Evolutionary conservation across 2,797 vertebrate genomes (phyloP), one percentile per base, ranked within the genome.

Genomic region (Pangasius macronema): DNA sequence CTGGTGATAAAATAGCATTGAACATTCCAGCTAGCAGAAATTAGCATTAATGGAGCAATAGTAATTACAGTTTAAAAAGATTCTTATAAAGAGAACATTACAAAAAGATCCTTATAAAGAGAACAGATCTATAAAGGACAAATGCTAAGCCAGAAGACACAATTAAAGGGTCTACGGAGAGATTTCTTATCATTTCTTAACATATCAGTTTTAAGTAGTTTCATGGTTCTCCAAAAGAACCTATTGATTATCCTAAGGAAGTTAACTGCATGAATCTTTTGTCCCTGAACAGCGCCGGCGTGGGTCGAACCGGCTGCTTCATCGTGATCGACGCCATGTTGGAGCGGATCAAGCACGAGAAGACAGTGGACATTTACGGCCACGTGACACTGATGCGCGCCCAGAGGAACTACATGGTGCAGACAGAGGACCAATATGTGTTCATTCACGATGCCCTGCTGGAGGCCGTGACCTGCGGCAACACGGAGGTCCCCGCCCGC

Each of bases 371-470:
- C 95, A 99, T 99, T 96, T 99, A 99, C 89, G 98, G 98, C 91
- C 98, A 99, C 72, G 98, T 99, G 92, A 99, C 99, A 88, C 96
- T 99, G 94, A 99, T 99, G 98, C 97, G 99, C 90, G 97, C 99
- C 84, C 99, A 99, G 95, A 97, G 98, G 93, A 99, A 99, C 96
- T 99, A 99, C 95, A 99, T 99, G 99, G 99, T 99, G 95, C 99
- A 99, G 93, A 99, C 98, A 59, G 98, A 99, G 95, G 99, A 99
- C 96, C 99, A 99, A 92, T 99, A 99, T 84, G 97, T 99, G 95
- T 99, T 99, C 96, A 99, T 99, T 94, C 99, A 99, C 1, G 99
- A 99, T 92, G 97, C 99, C 30, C 97, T 99, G 92, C 96, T 97
- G 95, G 99, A 99, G 95, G 99, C 98, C 93, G 97, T 99, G 93